These are phyloP conservation scores for Coracias cyanogaster DNA, from an alignment of 2,797 vertebrate species.

Conservation along the genomic window DNA sequence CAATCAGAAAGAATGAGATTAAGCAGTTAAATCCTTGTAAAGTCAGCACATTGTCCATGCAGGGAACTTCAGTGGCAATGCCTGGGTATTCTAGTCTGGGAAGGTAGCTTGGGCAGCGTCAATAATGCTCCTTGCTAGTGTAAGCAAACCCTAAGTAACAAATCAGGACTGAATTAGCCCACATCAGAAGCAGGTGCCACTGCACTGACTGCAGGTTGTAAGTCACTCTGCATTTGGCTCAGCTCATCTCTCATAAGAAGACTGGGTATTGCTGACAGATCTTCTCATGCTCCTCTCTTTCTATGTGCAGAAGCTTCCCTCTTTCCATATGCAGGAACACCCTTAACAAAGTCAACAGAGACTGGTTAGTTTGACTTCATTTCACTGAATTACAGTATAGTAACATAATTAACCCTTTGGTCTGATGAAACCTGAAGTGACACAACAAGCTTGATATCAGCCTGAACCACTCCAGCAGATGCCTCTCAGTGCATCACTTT, in stretches of 20 bases:
- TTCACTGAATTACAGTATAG: not conserved
- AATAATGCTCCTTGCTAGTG: not conserved
- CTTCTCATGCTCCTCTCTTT: not conserved
- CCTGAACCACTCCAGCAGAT: not conserved
- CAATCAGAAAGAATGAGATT: not conserved
- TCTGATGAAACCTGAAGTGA: not conserved
- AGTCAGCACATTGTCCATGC: not conserved
- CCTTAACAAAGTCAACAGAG: not conserved
- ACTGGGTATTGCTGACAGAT: not conserved
- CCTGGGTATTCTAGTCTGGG: not conserved
- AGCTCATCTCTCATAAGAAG: not conserved
- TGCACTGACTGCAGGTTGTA: not conserved
- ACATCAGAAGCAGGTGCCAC: not conserved
- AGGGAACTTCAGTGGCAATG: not conserved
- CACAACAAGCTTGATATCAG: fast-evolving
- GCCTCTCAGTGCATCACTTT: fast-evolving
- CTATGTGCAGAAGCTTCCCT: not conserved
- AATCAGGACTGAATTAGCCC: not conserved
- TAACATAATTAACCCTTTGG: not conserved
- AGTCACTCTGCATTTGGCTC: not conserved
- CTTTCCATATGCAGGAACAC: not conserved
- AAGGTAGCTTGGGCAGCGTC: not conserved
- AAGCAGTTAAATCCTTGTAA: not conserved
- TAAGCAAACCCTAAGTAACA: not conserved
- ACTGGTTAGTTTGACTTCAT: not conserved